phyloP scores from a whole-genome alignment of 2,797 vertebrate species.

The Dendrocincla tyrannina region DNA sequence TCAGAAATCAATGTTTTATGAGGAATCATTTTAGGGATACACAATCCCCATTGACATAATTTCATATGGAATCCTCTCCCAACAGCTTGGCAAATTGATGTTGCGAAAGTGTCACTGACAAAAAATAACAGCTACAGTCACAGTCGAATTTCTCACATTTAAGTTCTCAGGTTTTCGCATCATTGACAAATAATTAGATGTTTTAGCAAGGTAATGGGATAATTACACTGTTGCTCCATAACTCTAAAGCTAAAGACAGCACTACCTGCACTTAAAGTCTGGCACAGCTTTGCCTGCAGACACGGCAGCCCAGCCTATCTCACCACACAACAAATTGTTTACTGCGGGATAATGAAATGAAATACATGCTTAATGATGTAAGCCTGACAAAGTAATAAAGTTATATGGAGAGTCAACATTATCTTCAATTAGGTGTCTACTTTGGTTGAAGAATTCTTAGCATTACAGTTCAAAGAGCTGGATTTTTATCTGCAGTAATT shows the following conservation, averaged over 20 bases:
- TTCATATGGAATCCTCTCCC: background rate
- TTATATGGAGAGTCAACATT: background rate
- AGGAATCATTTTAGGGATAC: background rate
- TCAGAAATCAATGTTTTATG: background rate
- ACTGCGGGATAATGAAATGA: background rate
- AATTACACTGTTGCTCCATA: background rate
- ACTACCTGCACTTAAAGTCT: background rate
- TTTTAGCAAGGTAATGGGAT: background rate
- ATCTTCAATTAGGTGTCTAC: slow-evolving; percentile 12
- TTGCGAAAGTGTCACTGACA: background rate
- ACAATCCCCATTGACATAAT: background rate
- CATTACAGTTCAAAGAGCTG: background rate
- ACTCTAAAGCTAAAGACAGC: background rate
- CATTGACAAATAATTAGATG: background rate
- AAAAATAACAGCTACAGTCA: background rate
- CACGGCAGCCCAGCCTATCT: background rate
- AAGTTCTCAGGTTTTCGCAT: background rate
- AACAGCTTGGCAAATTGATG: background rate
- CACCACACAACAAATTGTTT: background rate
- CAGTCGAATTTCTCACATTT: background rate
- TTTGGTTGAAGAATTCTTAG: background rate
- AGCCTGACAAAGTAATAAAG: background rate
- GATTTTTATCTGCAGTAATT: slow-evolving; percentile 37
- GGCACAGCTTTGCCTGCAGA: background rate
- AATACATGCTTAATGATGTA: background rate